Base-by-base conservation (phyloP, 2,888 invertebrate species). In the Colletes collaris region DNA sequence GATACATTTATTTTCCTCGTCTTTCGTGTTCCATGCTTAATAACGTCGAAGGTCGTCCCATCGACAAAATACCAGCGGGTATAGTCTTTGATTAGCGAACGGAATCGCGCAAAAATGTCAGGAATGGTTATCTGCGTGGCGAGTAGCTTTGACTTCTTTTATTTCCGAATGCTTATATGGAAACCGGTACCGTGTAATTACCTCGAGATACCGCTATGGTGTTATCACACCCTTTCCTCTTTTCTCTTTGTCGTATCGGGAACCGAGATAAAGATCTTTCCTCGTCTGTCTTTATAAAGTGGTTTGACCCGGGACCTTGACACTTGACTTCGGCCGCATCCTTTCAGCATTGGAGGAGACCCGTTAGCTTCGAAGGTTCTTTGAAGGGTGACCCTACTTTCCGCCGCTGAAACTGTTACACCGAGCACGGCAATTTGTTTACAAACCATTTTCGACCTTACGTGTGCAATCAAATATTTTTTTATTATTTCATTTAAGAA, bases 131-230 rank as follows among this genome's bases (percentile, higher is more conserved):
- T 60, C 56, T 59, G 10, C 16, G 55, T 46, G 52, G 46, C 55
- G 60, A 35, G 52, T 59, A 49, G 59, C 56, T 49, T 58, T 11
- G 16, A 37, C 52, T 70, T 72, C 67, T 69, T 65, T 72, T 77
- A 66, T 66, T 79, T 77, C 56, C 46, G 16, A 19, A 63, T 50
- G 56, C 77, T 76, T 82, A 82, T 76, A 78, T 78, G 77, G 82
- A 78, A 85, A 82, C 82, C 80, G 77, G 85, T 80, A 74, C 74
- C 80, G 74, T 80, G 85, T 82, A 85, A 85, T 85, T 85, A 85
- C 79, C 79, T 64, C 16, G 76, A 75, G 79, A 84, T 85, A 85
- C 82, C 85, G 85, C 85, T 82, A 80, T 44, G 68, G 78, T 63
- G 82, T 85, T 85, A 85, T 85, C 85, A 77, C 82, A 69, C 79